Evolutionary conservation across 2,888 invertebrate species (phyloP), one percentile per base, ranked within the genome.

Genomic region (Drosophila sordidula): DNA sequence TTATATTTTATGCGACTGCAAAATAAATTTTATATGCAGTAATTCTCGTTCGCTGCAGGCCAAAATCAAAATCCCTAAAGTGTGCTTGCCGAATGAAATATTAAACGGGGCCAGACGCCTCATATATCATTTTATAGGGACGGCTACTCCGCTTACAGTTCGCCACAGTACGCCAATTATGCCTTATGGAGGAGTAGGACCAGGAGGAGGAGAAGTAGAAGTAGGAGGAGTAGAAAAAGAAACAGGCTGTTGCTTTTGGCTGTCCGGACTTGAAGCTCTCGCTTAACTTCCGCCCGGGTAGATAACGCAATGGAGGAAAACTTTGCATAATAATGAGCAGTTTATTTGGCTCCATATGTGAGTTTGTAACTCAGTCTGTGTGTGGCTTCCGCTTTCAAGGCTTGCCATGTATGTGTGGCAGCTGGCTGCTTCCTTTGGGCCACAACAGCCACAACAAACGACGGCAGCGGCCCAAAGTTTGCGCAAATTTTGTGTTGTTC

Each of bases 311-410:
- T 50, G 59, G 47, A 57, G 67, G 41, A 74, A 89, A 86, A 87
- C 81, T 86, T 84, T 86, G 87, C 85, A 87, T 89, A 79, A 72
- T 87, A 84, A 87, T 87, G 87, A 87, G 79, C 80, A 77, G 87
- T 87, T 87, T 75, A 85, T 86, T 82, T 74, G 41, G 44, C 62
- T 58, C 29, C 51, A 50, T 61, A 39, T 59, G 57, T 56, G 52
- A 59, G 36, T 57, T 34, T 34, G 12, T 12, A 34, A 34, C 34
- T 34, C 12, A 34, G 34, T 12, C 34, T 62, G 64, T 69, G 61
- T 55, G 66, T 65, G 56, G 78, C 63, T 77, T 87, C 78, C 81
- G 59, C 41, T 77, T 70, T 63, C 83, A 67, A 55, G 68, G 22
- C 42, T 61, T 32, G 38, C 34, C 70, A 61, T 66, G 52, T 62